Evolutionary conservation across 2,888 invertebrate genomes (phyloP), one percentile per base, ranked within the genome.

Genomic region (Cotesia congregata): DNA sequence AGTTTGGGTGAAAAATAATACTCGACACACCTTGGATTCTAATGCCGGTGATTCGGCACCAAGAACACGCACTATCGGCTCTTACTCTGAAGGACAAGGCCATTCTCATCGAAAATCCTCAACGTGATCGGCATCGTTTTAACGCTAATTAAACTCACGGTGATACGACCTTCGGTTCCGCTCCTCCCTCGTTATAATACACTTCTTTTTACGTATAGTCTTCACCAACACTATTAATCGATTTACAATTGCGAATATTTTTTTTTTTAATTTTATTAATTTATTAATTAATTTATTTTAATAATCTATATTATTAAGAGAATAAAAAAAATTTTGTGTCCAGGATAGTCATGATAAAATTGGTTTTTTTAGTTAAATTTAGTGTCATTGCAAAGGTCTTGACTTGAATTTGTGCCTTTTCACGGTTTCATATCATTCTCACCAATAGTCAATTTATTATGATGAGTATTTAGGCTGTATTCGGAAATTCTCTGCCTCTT

Each of bases 1-100:
- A 70, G 30, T 30, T 70, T 38, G 69, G 12, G 6, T 41, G 41
- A 59, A 30, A 50, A 30, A 70, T 59, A 60, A 71, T 38, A 61
- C 61, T 61, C 61, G 71, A 38, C 71, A 61, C 71, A 71, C 71
- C 61, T 61, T 61, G 61, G 39, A 30, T 38, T 60, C 39, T 62
- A 71, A 71, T 71, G n/a, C 40, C 59, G 61, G 61, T 61, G 39
- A 71, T 71, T 71, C 61, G 15, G 38, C 38, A 61, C 61, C 59
- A 67, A 70, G 15, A 69, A 71, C 71, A 71, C 65, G 75, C 59
- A 61, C 71, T 65, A 71, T 75, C 50, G 70, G 5, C 30, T 50
- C 50, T 65, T 70, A 71, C 30, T 50, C 50, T 65, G 75, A 71
- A 75, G 71, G 75, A 71, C 71, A 67, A 40, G 71, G 61, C 75